phyloP scores from a whole-genome alignment of 1,140 invertebrate species.

The Sminthurides bifidus region DNA sequence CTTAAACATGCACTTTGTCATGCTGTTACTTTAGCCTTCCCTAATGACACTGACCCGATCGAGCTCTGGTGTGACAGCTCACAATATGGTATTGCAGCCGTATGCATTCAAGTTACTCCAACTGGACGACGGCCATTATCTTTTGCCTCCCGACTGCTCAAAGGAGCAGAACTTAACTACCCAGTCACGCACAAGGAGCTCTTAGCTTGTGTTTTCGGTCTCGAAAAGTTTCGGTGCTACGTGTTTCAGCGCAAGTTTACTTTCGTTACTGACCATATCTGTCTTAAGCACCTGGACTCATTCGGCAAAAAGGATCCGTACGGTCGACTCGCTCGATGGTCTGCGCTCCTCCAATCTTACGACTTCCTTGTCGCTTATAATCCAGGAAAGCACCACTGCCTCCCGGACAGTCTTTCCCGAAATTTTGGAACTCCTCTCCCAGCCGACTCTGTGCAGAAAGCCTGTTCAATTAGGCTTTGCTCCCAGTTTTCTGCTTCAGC shows the following conservation, averaged over 20 bases:
- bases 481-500: too few relatives aligned
- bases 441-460: too few relatives aligned
- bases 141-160: slow-evolving; percentile 10
- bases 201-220: slow-evolving; percentile 14
- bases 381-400: slow-evolving; percentile 31
- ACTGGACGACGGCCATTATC: slow-evolving; percentile 6
- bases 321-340: slow-evolving; percentile 25
- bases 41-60: slow-evolving; percentile 18
- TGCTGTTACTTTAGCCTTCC: slow-evolving; percentile 1
- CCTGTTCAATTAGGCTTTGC: too few relatives aligned
- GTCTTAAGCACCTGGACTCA: slow-evolving; percentile 9
- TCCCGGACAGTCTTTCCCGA: slow-evolving; percentile 16
- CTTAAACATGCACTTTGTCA: slow-evolving; percentile 14
- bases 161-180: slow-evolving; percentile 4
- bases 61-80: slow-evolving; percentile 9
- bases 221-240: slow-evolving; percentile 20
- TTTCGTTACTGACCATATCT: slow-evolving; percentile 15
- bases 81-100: slow-evolving; percentile 8
- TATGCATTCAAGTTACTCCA: slow-evolving; percentile 9
- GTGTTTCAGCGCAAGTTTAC: slow-evolving; percentile 14
- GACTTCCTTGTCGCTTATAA: slow-evolving; percentile 31
- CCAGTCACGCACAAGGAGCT: slow-evolving; percentile 15
- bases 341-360: slow-evolving; percentile 23
- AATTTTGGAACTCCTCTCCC: too few relatives aligned
- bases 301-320: background rate